A percentile compares a stretch with the other conserved stretches of the same genome.
phyloP scores from a whole-genome alignment of 2,888 invertebrate genomes.

The Eupithecia insigniata region DNA sequence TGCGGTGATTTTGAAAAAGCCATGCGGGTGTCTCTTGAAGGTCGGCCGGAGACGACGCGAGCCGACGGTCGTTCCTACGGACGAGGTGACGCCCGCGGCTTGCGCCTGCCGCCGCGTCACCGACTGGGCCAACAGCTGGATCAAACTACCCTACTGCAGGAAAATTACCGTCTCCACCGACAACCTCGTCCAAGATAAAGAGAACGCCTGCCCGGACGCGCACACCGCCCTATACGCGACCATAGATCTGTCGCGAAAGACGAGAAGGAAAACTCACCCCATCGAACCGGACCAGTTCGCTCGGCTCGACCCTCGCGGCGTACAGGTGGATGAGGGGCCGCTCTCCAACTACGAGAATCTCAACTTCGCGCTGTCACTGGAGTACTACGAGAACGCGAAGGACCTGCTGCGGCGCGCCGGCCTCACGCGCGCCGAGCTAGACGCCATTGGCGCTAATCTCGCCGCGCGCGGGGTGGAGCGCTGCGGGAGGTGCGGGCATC shows the following conservation, averaged over 20 bases:
- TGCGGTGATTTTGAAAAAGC: slow-evolving; percentile 85
- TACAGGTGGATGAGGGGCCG: slow-evolving; percentile 75
- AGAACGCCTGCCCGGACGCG: slow-evolving; percentile 76
- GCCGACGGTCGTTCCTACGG: slow-evolving; percentile 69
- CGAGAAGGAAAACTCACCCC: slow-evolving; percentile 72
- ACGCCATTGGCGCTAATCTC: slow-evolving; percentile 69
- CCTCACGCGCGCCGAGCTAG: slow-evolving; percentile 80
- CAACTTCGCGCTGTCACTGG: slow-evolving; percentile 90
- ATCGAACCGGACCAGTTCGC: slow-evolving; percentile 46
- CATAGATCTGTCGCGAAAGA: slow-evolving; percentile 87
- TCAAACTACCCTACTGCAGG: slow-evolving; percentile 85
- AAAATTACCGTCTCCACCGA: slow-evolving; percentile 58
- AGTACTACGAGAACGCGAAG: slow-evolving; percentile 91
- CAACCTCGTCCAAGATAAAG: slow-evolving; percentile 75
- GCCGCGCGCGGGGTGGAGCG: slow-evolving; percentile 25
- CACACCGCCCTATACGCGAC: slow-evolving; percentile 87
- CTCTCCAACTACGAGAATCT: slow-evolving; percentile 88
- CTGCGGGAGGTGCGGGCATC: neutral
- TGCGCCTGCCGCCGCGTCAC: slow-evolving; percentile 86
- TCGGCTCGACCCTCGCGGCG: slow-evolving; percentile 45
- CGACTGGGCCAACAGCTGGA: slow-evolving; percentile 87
- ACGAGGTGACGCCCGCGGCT: slow-evolving; percentile 67
- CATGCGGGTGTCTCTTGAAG: slow-evolving; percentile 88
- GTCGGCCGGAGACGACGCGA: slow-evolving; percentile 68
- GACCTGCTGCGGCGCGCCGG: slow-evolving; percentile 85